Conservation (phyloP, 1,140 invertebrate genomes). For the Tyrophagus putrescentiae region DNA sequence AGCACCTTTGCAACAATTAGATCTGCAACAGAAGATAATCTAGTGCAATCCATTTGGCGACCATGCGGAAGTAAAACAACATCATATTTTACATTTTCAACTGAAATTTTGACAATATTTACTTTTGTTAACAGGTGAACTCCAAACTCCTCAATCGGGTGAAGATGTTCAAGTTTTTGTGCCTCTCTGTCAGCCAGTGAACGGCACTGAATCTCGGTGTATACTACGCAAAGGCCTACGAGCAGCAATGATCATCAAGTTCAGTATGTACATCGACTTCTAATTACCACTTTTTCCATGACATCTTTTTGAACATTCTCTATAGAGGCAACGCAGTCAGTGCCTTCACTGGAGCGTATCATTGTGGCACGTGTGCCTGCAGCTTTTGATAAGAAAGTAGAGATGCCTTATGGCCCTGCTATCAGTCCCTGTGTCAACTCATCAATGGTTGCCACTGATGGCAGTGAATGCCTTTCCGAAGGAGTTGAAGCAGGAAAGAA, state of each 20-base stretch:
- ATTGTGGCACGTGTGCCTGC: constrained; percentile 9
- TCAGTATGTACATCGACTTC: constrained; percentile 7
- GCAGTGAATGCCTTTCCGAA: constrained; percentile 2
- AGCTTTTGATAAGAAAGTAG: background rate
- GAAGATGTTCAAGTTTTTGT: background rate
- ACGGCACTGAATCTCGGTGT: constrained; percentile 4
- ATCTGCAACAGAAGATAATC: background rate
- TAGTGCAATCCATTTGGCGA: constrained; percentile 6
- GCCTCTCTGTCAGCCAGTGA: background rate
- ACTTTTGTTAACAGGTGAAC: background rate
- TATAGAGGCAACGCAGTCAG: background rate
- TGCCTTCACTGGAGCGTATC: constrained; percentile 9
- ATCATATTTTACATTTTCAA: too few species aligned
- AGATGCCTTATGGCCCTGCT: constrained; percentile 13
- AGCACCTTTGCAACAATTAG: background rate
- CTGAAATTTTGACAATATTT: too few species aligned
- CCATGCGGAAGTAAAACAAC: background rate
- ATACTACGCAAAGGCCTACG: background rate
- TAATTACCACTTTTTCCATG: background rate
- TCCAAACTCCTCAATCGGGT: background rate
- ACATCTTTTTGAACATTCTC: background rate
- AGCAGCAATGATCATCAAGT: background rate
- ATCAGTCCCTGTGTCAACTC: constrained; percentile 10
- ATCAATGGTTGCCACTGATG: constrained; percentile 1
- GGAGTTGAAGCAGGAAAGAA: background rate